Base-by-base conservation (phyloP, 1,140 invertebrate genomes). In the Nasonia giraulti region DNA sequence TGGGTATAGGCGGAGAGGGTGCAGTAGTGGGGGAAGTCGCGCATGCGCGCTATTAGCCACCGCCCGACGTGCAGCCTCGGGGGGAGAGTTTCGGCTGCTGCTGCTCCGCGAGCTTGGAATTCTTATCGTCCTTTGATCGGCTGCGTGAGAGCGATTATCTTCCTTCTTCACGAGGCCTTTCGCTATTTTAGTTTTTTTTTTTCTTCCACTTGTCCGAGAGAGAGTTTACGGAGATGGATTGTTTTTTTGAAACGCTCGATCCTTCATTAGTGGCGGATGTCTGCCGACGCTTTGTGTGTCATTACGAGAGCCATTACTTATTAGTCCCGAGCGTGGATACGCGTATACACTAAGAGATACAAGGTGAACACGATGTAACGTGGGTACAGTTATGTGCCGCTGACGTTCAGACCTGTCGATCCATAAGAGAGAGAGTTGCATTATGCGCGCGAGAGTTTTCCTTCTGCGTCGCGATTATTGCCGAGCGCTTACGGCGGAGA, bases 71-170 rank as follows among this genome's bases (percentile, higher is more conserved):
- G 17, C 20, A 68, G 47, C 47, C 14, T 12, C 11, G 14, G 47
- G 47, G 47, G 55, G 5, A 62, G 55, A 62, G 17, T 62, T 62
- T 62, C 6, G 76, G 47, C n/a, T 37, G 17, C 23, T 69, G 73
- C 20, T 62, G 6, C 50, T 55, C 68, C 73, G 83, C 83, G 68
- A 27, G 20, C 75, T 80, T 50, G 20, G 7, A 69, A 81, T 81
- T 73, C 80, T 81, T 81, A 68, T 75, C 68, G 31, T 69, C 40
- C 20, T 66, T 86, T 85, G 69, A 83, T 55, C 68, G 23, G 5
- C 14, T 40, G 37, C 14, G 23, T 27, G 47, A 66, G 33, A 62
- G 14, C 44, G 11, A 27, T 27, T 77, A 44, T 77, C 40, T 23
- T 47, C 37, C 23, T 77, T 33, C 66, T 10, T 33, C 62, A 37